A percentile compares a stretch with the other conserved stretches of the same genome.
Evolutionary conservation across 2,113 vertebrate species (phyloP).

Genomic region (Gracilinanus agilis): DNA sequence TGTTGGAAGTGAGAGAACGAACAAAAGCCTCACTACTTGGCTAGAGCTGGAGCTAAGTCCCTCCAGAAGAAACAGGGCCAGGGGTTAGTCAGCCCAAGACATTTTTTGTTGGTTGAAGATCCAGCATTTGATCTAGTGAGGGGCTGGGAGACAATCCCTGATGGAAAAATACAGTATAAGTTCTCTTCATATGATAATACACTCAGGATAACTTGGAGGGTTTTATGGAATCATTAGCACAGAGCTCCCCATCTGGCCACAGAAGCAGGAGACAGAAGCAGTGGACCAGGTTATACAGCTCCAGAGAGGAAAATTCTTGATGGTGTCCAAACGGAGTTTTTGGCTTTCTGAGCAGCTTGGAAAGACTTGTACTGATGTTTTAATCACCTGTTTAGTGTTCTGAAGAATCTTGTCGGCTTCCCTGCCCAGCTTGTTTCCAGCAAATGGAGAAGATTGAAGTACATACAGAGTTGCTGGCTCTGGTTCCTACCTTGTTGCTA

Average conservation of each 20-base stretch:
- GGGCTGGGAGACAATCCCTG: slow-evolving; percentile 47
- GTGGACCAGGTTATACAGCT: slow-evolving; percentile 66
- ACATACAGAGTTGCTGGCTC: slow-evolving; percentile 58
- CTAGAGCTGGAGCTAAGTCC: slow-evolving; percentile 35
- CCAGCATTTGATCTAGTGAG: slow-evolving; percentile 45
- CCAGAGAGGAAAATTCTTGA: slow-evolving; percentile 76
- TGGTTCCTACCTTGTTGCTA: not conserved
- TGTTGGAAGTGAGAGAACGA: slow-evolving; percentile 49
- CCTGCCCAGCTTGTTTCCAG: slow-evolving; percentile 69
- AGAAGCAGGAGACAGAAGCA: slow-evolving; percentile 67
- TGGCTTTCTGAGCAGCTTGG: slow-evolving; percentile 77
- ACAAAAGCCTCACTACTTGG: slow-evolving; percentile 46
- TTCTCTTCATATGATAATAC: slow-evolving; percentile 54
- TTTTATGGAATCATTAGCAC: slow-evolving; percentile 73
- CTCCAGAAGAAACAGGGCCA: slow-evolving; percentile 25
- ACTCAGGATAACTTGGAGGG: slow-evolving; percentile 58
- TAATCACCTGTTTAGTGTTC: slow-evolving; percentile 82
- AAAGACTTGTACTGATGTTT: slow-evolving; percentile 80
- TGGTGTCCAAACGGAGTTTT: slow-evolving; percentile 79
- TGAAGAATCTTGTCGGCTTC: slow-evolving; percentile 67
- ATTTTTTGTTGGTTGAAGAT: slow-evolving; percentile 46
- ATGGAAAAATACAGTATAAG: slow-evolving; percentile 61
- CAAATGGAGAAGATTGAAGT: slow-evolving; percentile 44
- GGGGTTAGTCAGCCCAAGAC: not conserved
- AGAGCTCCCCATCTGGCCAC: slow-evolving; percentile 65